Conservation (phyloP, 2,888 invertebrate species). For the Macaria notata region DNA sequence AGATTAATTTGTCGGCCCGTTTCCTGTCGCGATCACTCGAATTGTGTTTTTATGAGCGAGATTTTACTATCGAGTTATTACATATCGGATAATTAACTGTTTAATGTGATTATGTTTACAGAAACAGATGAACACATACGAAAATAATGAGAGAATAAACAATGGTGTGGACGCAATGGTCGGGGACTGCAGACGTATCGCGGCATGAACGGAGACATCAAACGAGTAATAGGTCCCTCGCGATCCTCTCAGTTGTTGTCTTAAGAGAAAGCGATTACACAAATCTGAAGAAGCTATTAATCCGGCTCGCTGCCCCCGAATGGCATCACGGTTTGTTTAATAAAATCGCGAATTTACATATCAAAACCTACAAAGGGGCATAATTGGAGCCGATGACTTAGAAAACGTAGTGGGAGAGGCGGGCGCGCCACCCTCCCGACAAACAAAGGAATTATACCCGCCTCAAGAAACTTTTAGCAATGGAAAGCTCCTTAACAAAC, state of each 20-base stretch:
- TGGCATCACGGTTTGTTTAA: conserved; percentile 83
- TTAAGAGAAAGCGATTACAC: conserved; percentile 82
- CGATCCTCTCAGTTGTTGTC: conserved; percentile 71
- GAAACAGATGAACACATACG: conserved; percentile 21
- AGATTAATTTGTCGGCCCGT: conserved; percentile 72
- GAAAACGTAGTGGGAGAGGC: conserved; percentile 79
- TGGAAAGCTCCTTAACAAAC: conserved; percentile 83
- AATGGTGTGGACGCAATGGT: conserved; percentile 18
- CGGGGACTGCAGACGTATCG: conserved; percentile 35
- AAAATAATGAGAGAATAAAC: conserved; percentile 20
- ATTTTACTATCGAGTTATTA: conserved; percentile 35
- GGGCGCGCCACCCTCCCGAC: conserved; percentile 71
- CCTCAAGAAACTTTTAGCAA: conserved; percentile 83
- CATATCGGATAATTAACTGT: conserved; percentile 33
- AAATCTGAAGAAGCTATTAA: conserved; percentile 82
- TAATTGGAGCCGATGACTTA: conserved; percentile 83
- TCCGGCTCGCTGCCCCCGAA: conserved; percentile 80
- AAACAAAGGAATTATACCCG: conserved; percentile 83
- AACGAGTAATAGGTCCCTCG: conserved; percentile 64
- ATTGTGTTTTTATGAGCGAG: conserved; percentile 48
- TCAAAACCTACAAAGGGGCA: conserved; percentile 83
- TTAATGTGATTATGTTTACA: conserved; percentile 27
- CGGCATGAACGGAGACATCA: conserved; percentile 44
- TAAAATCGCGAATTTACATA: conserved; percentile 83
- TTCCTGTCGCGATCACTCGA: conserved; percentile 56